A percentile compares a stretch with the other conserved stretches of the same genome.
These are phyloP conservation scores for Sceloporus undulatus DNA, from an alignment of 2,113 vertebrate genomes.

Conservation along the genomic window DNA sequence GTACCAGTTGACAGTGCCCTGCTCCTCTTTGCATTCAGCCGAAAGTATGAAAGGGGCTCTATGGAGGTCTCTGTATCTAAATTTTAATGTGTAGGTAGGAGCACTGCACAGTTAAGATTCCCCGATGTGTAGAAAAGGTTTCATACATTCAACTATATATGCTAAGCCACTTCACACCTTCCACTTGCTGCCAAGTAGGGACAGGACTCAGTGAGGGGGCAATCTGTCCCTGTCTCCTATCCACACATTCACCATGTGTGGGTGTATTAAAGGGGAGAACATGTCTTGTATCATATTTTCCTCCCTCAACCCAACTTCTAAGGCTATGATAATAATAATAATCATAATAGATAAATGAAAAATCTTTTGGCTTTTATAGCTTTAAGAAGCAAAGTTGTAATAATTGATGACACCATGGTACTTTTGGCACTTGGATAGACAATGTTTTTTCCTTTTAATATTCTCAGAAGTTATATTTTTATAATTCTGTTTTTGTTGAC, in stretches of 20 bases:
- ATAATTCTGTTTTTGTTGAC: conserved; percentile 77
- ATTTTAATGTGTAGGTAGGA: neutral
- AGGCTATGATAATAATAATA: conserved; percentile 41
- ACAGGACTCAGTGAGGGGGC: too few relatives aligned
- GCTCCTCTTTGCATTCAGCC: neutral
- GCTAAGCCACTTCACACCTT: neutral
- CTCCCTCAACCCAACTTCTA: conserved; percentile 44
- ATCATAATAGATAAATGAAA: conserved; percentile 24
- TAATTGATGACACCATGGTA: conserved; percentile 78
- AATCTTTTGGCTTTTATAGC: conserved; percentile 64
- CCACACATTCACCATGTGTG: neutral
- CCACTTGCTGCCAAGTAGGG: neutral
- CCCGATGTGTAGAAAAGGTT: neutral
- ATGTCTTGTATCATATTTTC: neutral
- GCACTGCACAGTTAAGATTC: neutral
- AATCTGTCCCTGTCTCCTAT: neutral
- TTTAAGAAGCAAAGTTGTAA: conserved; percentile 66
- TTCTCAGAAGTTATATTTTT: conserved; percentile 87
- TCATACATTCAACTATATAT: neutral
- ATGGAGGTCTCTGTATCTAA: neutral
- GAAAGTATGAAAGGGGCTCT: too few relatives aligned
- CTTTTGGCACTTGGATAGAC: conserved; percentile 79
- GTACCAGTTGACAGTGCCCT: neutral
- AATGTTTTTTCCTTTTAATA: conserved; percentile 69
- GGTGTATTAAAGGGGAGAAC: neutral